Evolutionary conservation across 1,140 invertebrate genomes (phyloP), one percentile per base, ranked within the genome.

Genomic region (Diplogasteroides magnus): DNA sequence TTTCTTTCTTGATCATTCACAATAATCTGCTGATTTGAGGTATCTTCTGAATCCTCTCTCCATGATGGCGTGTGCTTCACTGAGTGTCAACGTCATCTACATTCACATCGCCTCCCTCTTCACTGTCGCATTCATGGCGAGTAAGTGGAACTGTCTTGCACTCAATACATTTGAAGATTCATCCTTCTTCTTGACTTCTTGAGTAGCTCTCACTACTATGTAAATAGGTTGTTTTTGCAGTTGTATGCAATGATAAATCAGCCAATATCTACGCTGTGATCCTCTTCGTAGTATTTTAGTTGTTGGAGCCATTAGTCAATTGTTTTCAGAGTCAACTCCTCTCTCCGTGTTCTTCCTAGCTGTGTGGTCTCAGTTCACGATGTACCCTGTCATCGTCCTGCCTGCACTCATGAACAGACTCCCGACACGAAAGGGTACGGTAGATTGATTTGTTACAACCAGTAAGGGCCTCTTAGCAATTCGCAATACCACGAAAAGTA

Each of bases 41-140:
- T 95, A 94, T 86, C 86, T 96, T 13, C 91, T 96, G 72, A 97
- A 95, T 86, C 95, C 95, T 0, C 93, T 93, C 80, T 90, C 90
- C 32, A 87, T 97, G 59, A 85, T 93, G 19, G 92, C 90, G 74
- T 97, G 93, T 86, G 88, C 91, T n/a, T 92, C 90, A 32, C 88
- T 90, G 80, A 94, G 93, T 0, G 94, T 93, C 2, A 92, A 91
- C 19, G 90, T 93, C 13, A 89, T 97, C 74, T 89, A 90, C 67
- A 98, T 97, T 85, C 84, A 95, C 13, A 86, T 91, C 29, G 84
- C 91, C 55, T 88, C 92, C 14, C 74, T 88, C 83, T 94, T 26
- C 87, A 88, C 74, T 86, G 86, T 28, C 88, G 68, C 26, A 56
- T 68, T 91, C 83, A 85, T 89, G 28, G 88, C 6, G 6, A 6